Conservation (phyloP, 2,888 invertebrate genomes). For the Gryllus longicercus region DNA sequence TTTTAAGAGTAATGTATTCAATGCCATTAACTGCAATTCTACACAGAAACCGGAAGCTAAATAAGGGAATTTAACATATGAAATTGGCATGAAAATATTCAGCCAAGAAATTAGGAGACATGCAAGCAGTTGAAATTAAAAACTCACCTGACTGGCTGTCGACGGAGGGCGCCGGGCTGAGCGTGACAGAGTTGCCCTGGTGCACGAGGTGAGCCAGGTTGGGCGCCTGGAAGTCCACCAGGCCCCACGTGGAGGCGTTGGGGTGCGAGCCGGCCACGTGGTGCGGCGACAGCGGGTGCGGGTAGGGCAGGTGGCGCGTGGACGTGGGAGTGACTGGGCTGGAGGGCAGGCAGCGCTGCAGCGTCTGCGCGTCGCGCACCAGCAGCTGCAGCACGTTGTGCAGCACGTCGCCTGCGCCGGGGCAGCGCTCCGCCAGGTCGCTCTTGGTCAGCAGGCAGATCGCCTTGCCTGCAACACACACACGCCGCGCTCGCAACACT, state of each 20-base stretch:
- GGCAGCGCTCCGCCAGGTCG: conserved; percentile 87
- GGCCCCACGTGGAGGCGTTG: conserved; percentile 58
- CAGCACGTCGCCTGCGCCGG: conserved; percentile 88
- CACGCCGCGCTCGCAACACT: too few species aligned
- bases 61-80: too few species aligned
- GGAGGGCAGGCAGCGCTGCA: conserved; percentile 75
- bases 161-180: conserved; percentile 86
- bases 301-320: conserved; percentile 50
- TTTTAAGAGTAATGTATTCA: too few species aligned
- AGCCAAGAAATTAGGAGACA: too few species aligned
- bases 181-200: conserved; percentile 79
- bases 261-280: conserved; percentile 64
- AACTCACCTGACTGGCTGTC: conserved; percentile 72
- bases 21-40: too few species aligned
- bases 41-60: too few species aligned
- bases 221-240: conserved; percentile 56
- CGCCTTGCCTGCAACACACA: conserved; percentile 68
- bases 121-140: too few species aligned
- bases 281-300: conserved; percentile 70
- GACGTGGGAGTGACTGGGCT: conserved; percentile 77
- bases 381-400: conserved; percentile 90
- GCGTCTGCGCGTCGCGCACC: conserved; percentile 72
- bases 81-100: too few species aligned
- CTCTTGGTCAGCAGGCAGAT: conserved; percentile 83
- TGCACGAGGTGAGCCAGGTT: conserved; percentile 66